Percentiles rank a stretch among this genome's conserved stretches.
Evolutionary conservation across 1,140 invertebrate genomes (phyloP).

Genomic region (Papilio dardanus): DNA sequence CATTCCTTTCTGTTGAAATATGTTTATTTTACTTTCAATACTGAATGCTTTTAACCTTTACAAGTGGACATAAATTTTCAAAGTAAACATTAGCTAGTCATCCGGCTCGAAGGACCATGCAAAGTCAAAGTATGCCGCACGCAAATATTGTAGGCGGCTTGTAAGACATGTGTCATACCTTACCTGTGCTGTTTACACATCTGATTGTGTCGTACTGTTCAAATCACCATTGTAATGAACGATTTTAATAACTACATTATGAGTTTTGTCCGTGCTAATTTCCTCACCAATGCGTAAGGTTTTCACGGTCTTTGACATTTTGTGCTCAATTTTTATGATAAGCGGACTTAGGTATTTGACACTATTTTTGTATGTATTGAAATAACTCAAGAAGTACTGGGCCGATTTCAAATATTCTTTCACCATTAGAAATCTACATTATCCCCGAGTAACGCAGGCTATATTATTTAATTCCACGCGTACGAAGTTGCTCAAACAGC

Average conservation of each 20-base stretch:
- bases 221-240: constrained; percentile 1
- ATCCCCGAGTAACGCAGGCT: no score
- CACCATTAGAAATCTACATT: no score
- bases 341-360: no score
- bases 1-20: not conserved
- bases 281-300: not conserved
- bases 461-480: no score
- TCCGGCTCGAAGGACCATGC: constrained; percentile 38
- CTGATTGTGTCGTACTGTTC: not conserved
- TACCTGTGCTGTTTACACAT: constrained; percentile 5
- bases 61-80: not conserved
- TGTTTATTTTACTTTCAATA: constrained; percentile 1
- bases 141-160: constrained; percentile 12
- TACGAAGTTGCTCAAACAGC: no score
- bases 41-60: constrained; percentile 9
- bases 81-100: constrained; percentile 8
- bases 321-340: not conserved
- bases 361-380: no score
- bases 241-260: not conserved
- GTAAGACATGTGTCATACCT: constrained; percentile 15
- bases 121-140: constrained; percentile 16
- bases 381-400: no score
- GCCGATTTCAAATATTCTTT: no score
- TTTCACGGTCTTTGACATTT: not conserved
- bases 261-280: not conserved